Evolutionary conservation across 2,888 invertebrate species (phyloP), one percentile per base, ranked within the genome.

Genomic region (Nebria salina): DNA sequence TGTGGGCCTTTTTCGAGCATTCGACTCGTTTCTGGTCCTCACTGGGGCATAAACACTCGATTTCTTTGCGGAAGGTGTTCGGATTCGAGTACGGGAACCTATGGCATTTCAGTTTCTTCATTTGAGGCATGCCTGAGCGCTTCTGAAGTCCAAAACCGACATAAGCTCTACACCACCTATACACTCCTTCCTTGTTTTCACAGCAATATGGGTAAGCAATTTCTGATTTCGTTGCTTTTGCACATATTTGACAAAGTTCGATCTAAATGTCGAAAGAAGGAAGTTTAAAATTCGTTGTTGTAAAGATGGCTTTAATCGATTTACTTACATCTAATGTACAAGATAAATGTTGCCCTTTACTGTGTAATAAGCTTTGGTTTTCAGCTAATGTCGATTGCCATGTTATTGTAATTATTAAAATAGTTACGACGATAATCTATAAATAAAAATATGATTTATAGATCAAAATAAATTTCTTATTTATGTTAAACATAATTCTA

Each of bases 131-230:
- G 11, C 25, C 70, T 43, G 42, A 41, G 15, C 80, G 68, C 64
- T 80, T 80, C 26, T 83, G 84, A 54, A 87, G 87, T 0, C 92
- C 92, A 82, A 91, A 92, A 82, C 91, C 91, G 0, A 92, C 90
- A 83, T 91, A 93, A 81, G 90, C 90, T 0, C 89, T 89, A 82
- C 93, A 93, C 92, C 92, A 93, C 26, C 88, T 89, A 82, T 91
- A 89, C 0, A 91, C 92, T 20, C 91, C 89, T 2, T 93, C 89
- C 83, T 91, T 90, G 0, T 91, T 90, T 7, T 90, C 90, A 82
- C 93, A 93, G 86, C 93, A 93, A 72, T 92, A 90, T 0, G 92
- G 92, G 83, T 92, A 91, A 0, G 92, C 93, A 0, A 87, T 84
- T 0, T 86, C 88, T 0, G 92, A 92, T 84, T 92, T 92, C 0